Percentiles rank a stretch among this genome's conserved stretches.
These are phyloP conservation scores for Notothenia coriiceps DNA, from an alignment of 2,113 vertebrate species.

Conservation along the genomic window DNA sequence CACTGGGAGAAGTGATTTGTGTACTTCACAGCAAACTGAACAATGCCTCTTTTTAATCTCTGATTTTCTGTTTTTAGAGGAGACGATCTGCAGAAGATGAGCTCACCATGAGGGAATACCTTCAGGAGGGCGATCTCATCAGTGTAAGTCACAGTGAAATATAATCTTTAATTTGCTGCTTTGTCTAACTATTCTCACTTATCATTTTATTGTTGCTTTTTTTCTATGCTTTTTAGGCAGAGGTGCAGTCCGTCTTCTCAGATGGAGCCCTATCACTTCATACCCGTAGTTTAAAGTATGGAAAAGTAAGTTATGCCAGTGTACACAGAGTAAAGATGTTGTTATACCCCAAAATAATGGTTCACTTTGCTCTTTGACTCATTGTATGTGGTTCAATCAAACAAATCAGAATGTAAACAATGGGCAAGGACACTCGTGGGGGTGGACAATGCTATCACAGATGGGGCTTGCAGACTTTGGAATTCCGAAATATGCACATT, in stretches of 20 bases:
- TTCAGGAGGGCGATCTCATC: conserved; percentile 97
- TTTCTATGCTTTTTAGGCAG: conserved; percentile 85
- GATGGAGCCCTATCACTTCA: conserved; percentile 95
- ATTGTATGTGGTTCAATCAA: neutral
- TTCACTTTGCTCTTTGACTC: neutral
- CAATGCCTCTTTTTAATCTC: neutral
- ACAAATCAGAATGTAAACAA: neutral
- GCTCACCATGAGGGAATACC: conserved; percentile 95
- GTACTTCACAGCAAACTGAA: neutral
- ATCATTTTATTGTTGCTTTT: conserved; percentile 72
- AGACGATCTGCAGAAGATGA: conserved; percentile 95
- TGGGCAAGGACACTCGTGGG: neutral
- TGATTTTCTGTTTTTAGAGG: conserved; percentile 83
- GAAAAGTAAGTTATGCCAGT: conserved; percentile 87
- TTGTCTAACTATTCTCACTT: neutral
- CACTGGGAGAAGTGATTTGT: neutral
- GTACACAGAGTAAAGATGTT: neutral
- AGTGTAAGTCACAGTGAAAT: conserved; percentile 85
- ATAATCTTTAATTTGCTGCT: neutral
- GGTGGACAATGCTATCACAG: neutral
- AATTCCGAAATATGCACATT: neutral
- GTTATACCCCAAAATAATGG: neutral
- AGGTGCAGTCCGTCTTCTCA: conserved; percentile 95
- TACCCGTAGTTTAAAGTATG: conserved; percentile 96
- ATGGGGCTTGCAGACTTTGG: neutral